Conservation (phyloP, 2,113 vertebrate genomes). For the Lucifuga dentata region DNA sequence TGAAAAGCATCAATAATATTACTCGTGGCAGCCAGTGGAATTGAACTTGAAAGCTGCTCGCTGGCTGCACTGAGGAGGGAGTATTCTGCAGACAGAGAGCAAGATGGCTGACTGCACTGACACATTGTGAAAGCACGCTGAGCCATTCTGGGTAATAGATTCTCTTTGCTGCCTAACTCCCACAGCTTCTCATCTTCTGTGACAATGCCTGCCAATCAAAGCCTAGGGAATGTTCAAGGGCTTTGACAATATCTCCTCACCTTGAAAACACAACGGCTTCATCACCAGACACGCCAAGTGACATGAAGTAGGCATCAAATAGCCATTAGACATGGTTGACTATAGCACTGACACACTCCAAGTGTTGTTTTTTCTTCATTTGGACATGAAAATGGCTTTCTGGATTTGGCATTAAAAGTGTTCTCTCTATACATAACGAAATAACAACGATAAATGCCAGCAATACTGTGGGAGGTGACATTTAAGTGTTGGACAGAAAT, state of each 20-base stretch:
- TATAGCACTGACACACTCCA: constrained; percentile 21
- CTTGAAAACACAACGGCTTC: constrained; percentile 72
- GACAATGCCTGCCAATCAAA: constrained; percentile 76
- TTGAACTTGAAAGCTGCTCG: constrained; percentile 70
- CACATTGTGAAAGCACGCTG: constrained; percentile 63
- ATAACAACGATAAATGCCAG: constrained; percentile 51
- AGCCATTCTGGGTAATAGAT: constrained; percentile 72
- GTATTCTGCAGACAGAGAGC: constrained; percentile 49
- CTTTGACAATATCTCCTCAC: constrained; percentile 69
- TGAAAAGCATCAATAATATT: constrained; percentile 40
- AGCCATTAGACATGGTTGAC: constrained; percentile 58
- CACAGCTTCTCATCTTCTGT: constrained; percentile 63
- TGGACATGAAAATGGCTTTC: constrained; percentile 4
- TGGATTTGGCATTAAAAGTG: constrained; percentile 38
- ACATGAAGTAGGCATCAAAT: constrained; percentile 59
- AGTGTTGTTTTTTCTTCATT: constrained; percentile 22
- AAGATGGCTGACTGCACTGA: constrained; percentile 75
- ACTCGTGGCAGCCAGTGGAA: constrained; percentile 62
- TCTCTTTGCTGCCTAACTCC: constrained; percentile 66
- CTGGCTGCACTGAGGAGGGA: constrained; percentile 42
- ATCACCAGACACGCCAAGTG: constrained; percentile 39
- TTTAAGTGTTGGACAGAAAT: constrained; percentile 35
- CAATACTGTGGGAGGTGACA: constrained; percentile 62
- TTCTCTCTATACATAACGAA: constrained; percentile 40
- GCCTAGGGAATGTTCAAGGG: constrained; percentile 64